Evolutionary conservation across 2,888 invertebrate genomes (phyloP).

Genomic region (Protophormia terraenovae): DNA sequence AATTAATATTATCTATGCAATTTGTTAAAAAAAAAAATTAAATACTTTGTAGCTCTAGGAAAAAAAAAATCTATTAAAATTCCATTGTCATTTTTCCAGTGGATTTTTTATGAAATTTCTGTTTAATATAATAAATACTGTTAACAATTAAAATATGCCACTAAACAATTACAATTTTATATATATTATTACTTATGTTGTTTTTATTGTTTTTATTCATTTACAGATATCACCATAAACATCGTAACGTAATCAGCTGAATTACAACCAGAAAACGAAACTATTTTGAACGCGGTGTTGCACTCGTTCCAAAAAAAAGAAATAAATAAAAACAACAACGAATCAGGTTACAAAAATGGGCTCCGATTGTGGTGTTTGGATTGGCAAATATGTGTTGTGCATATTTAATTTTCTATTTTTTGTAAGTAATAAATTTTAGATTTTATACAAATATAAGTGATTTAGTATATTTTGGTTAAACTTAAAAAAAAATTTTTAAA

Average conservation of each 20-base stretch:
- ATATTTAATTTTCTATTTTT: conserved; percentile 88
- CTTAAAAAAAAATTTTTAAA: no score
- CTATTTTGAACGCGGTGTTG: neutral
- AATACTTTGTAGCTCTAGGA: neutral
- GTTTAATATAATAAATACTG: conserved; percentile 24
- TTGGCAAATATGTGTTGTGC: conserved; percentile 88
- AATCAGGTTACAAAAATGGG: conserved; percentile 77
- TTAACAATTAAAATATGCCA: conserved; percentile 12
- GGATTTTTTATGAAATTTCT: conserved; percentile 28
- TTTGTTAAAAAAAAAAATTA: neutral
- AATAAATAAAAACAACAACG: neutral
- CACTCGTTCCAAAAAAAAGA: conserved; percentile 2
- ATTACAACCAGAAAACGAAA: conserved; percentile 39
- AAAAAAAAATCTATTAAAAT: conserved; percentile 48
- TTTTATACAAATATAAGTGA: neutral
- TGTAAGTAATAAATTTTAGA: conserved; percentile 83
- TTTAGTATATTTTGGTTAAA: neutral
- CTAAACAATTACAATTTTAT: conserved; percentile 51
- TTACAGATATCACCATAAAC: conserved; percentile 61
- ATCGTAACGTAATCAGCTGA: conserved; percentile 50
- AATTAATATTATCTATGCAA: neutral
- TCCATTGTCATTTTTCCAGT: conserved; percentile 29
- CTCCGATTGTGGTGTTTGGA: conserved; percentile 84
- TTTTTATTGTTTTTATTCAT: conserved; percentile 36
- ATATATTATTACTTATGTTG: conserved; percentile 7